Evolutionary conservation across 1,140 invertebrate species (phyloP), one percentile per base, ranked within the genome.

Genomic region (Trichomalopsis sarcophagae): DNA sequence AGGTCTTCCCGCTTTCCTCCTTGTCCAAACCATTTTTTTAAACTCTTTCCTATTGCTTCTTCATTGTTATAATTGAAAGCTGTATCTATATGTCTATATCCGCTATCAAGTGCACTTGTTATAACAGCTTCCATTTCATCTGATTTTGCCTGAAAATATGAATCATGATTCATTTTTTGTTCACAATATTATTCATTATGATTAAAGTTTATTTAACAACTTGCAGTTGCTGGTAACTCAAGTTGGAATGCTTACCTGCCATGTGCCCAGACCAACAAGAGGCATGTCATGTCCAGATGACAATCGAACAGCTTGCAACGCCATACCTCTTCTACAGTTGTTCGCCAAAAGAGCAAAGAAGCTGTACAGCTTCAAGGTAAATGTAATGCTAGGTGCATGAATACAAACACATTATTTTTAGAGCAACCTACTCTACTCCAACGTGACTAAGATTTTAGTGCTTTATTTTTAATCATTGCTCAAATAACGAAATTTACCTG

Each of bases 1-100:
- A 98, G 91, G 44, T 98, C 97, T 89, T 96, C 95, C 69, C 97
- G 94, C 86, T 95, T 96, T 5, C 97, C 92, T 33, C 96, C 96
- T 71, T 95, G 93, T 84, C 94, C 92, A 74, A 97, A 93, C 96
- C 96, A 97, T 90, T 95, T 94, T 88, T 96, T 95, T 14, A 98
- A 92, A 69, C 96, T 95, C 74, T 94, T 94, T 23, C 97, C 97
- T 89, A 98, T 97, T 11, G 95, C 95, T 86, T 95, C 94, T 92
- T 98, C 97, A 90, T 98, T 98, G 86, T 95, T 94, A 89, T 98
- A 98, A 90, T 96, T 95, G 86, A 96, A 95, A 47, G 97, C 97
- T 21, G 96, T 97, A 90, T 98, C 97, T 82, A 98, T 97, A 87
- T 97, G 97, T 44, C 96, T 94, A 88, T 97, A 97, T 14, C 96